These are phyloP conservation scores for Melanotaenia maccullochi DNA, from an alignment of 2,797 vertebrate genomes.

Conservation along the genomic window DNA sequence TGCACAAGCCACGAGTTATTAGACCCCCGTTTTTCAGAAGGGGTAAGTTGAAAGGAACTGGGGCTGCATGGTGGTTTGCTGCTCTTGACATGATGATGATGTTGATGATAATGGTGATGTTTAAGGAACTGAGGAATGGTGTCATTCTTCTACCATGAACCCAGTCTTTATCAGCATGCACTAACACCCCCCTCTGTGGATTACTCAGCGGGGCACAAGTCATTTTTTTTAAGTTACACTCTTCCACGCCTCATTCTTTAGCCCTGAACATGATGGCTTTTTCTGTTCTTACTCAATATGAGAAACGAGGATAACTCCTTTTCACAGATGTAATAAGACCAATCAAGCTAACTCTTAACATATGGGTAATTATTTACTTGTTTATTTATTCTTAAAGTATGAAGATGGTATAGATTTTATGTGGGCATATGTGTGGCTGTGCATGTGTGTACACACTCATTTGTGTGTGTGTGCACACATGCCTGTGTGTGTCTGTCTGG, in stretches of 20 bases:
- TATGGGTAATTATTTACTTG: conserved; percentile 4
- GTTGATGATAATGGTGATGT: conserved; percentile 55
- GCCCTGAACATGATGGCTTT: conserved; percentile 64
- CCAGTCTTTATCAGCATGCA: conserved; percentile 71
- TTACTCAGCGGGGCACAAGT: conserved; percentile 63
- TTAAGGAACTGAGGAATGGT: conserved; percentile 68
- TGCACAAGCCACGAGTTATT: conserved; percentile 79
- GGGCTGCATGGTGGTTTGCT: conserved; percentile 81
- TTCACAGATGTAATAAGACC: neutral
- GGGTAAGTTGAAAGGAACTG: conserved; percentile 77
- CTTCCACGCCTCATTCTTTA: conserved; percentile 61
- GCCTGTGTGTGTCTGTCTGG: conserved; percentile 59
- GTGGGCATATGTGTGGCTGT: conserved; percentile 28
- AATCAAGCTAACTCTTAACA: conserved; percentile 2
- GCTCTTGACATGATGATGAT: conserved; percentile 66
- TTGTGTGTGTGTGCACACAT: conserved; percentile 35
- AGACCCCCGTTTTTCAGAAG: conserved; percentile 81
- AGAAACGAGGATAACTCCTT: conserved; percentile 46
- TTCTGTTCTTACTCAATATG: conserved; percentile 24
- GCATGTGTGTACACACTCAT: conserved; percentile 33
- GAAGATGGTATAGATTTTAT: conserved; percentile 25
- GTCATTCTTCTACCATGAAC: conserved; percentile 63
- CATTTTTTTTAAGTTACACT: conserved; percentile 52
- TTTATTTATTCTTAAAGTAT: neutral
- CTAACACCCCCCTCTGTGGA: conserved; percentile 57